These are phyloP conservation scores for Varanus komodoensis DNA, from an alignment of 2,113 vertebrate genomes.

Conservation along the genomic window DNA sequence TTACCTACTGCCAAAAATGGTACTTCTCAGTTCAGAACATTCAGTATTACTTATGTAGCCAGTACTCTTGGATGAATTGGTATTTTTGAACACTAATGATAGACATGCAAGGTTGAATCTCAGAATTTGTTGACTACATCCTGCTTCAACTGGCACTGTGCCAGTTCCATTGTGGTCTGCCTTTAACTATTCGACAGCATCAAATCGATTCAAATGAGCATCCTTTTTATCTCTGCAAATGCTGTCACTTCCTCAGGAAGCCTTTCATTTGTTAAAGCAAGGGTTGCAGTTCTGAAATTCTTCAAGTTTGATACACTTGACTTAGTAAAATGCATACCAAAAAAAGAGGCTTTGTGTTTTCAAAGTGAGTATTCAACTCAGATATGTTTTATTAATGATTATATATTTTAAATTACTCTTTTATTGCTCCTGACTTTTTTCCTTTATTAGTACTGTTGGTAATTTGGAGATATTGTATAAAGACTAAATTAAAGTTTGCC, in stretches of 20 bases:
- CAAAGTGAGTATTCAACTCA: constrained; percentile 6
- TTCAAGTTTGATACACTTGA: background rate
- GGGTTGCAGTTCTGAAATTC: background rate
- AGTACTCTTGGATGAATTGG: background rate
- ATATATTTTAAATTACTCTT: constrained; percentile 9
- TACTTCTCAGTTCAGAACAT: background rate
- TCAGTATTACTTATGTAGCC: background rate
- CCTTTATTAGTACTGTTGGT: constrained; percentile 3
- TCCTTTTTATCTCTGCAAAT: background rate
- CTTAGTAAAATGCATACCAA: constrained; percentile 3
- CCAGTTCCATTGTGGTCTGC: background rate
- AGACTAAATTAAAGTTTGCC: background rate
- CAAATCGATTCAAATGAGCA: constrained; percentile 8
- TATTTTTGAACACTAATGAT: background rate
- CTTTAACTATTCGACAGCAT: background rate
- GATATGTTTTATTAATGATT: constrained; percentile 10
- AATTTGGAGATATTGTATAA: constrained; percentile 23
- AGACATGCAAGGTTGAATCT: background rate
- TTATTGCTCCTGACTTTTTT: background rate
- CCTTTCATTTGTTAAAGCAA: constrained; percentile 30
- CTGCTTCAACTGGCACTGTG: background rate
- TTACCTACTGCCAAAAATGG: background rate
- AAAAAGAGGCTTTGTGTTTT: constrained; percentile 13
- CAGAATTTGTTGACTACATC: constrained; percentile 1
- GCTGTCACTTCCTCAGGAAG: background rate